Evolutionary conservation across 2,113 vertebrate genomes (phyloP).

Genomic region (Agelaius phoeniceus): DNA sequence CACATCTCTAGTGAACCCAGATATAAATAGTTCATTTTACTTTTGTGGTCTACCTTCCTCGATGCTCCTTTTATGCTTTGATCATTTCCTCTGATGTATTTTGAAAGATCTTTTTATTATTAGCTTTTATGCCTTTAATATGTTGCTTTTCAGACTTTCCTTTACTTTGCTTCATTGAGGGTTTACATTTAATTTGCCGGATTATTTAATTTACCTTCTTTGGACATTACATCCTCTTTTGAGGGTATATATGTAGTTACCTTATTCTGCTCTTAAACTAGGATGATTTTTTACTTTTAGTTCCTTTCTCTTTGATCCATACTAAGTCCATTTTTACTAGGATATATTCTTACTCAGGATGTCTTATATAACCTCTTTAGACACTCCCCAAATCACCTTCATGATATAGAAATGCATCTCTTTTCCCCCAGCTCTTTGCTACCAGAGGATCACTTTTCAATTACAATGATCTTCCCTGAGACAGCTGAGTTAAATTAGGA

Average conservation of each 20-base stretch:
- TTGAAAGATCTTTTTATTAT: conserved; percentile 42
- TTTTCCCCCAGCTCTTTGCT: not conserved
- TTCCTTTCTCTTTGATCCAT: not conserved
- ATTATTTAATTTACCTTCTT: conserved; percentile 10
- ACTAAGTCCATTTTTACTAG: not conserved
- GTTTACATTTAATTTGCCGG: not conserved
- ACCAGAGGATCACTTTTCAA: conserved; percentile 35
- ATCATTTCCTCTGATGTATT: conserved; percentile 56
- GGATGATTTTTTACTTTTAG: not conserved
- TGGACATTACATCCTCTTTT: not conserved
- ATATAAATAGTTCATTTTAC: conserved; percentile 40
- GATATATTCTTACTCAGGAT: not conserved
- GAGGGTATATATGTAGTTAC: not conserved
- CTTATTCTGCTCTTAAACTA: not conserved
- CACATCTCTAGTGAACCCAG: conserved; percentile 29
- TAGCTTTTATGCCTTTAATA: conserved; percentile 27
- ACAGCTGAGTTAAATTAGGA: conserved; percentile 42
- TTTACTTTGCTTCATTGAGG: not conserved
- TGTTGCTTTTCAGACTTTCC: not conserved
- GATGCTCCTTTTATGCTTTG: conserved; percentile 50
- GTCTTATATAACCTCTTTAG: not conserved
- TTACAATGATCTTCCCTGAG: not conserved
- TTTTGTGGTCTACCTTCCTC: conserved; percentile 44
- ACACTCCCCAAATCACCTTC: not conserved
- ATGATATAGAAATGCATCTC: not conserved